Conservation (phyloP, 2,797 vertebrate genomes). For the Enteromius trimaculatus region DNA sequence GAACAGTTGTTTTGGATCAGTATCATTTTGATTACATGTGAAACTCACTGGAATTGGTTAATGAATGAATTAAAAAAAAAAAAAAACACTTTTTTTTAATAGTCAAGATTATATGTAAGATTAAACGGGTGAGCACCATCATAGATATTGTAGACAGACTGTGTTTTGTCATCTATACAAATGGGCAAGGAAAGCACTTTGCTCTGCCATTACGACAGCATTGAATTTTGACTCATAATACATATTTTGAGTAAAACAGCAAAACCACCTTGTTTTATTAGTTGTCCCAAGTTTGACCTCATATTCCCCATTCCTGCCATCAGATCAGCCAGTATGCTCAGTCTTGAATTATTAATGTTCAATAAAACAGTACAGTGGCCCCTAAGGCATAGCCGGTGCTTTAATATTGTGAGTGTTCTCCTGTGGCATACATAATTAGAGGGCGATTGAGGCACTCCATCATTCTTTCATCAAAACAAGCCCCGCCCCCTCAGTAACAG, state of each 20-base stretch:
- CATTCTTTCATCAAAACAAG: slow-evolving; percentile 37
- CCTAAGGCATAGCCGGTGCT: slow-evolving; percentile 46
- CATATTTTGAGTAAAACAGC: background rate
- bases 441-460: slow-evolving; percentile 10
- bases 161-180: background rate
- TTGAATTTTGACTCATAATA: background rate
- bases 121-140: background rate
- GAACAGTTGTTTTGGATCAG: slow-evolving; percentile 15
- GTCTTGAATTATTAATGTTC: slow-evolving; percentile 41
- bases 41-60: background rate
- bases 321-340: slow-evolving; percentile 1
- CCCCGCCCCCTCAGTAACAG: background rate
- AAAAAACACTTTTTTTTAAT: background rate
- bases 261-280: background rate
- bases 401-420: slow-evolving; percentile 32
- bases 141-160: background rate
- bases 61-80: background rate
- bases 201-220: background rate
- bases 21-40: slow-evolving; percentile 2
- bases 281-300: slow-evolving; percentile 24
- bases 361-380: slow-evolving; percentile 37
- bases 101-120: background rate
- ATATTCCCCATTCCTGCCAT: slow-evolving; percentile 5
- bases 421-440: slow-evolving; percentile 27
- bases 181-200: background rate